These are phyloP conservation scores for Cheilosia urbana DNA, from an alignment of 2,888 invertebrate species.

Conservation along the genomic window DNA sequence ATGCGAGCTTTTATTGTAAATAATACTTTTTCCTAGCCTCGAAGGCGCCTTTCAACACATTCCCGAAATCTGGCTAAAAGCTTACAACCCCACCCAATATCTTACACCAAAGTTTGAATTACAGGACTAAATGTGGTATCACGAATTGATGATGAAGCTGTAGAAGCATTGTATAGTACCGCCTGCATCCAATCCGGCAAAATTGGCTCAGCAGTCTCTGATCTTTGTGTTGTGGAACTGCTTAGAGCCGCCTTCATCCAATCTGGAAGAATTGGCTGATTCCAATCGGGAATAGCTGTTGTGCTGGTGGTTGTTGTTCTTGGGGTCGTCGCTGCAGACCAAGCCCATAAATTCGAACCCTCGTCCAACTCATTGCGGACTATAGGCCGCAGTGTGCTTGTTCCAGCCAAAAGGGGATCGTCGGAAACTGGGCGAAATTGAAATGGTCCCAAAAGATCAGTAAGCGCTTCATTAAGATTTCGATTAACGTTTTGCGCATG, in stretches of 20 bases:
- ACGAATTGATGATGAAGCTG: not conserved
- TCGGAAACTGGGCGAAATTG: conserved; percentile 51
- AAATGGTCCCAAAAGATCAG: conserved; percentile 78
- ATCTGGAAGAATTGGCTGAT: not conserved
- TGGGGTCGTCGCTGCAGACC: not conserved
- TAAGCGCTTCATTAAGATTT: conserved; percentile 62
- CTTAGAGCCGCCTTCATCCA: conserved; percentile 5
- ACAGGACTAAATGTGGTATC: conserved; percentile 3
- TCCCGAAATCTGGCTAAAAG: conserved; percentile 27
- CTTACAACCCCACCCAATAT: conserved; percentile 42
- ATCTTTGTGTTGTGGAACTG: not conserved
- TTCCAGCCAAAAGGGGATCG: not conserved
- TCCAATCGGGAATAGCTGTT: not conserved
- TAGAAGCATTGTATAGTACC: not conserved
- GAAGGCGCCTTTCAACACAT: not conserved
- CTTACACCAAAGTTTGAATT: conserved; percentile 44
- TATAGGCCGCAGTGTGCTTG: conserved; percentile 11
- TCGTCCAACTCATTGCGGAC: not conserved
- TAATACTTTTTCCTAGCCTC: conserved; percentile 13
- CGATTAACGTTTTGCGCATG: not conserved
- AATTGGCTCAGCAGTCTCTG: not conserved
- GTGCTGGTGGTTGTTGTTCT: conserved; percentile 17
- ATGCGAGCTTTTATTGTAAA: not conserved
- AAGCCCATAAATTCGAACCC: not conserved
- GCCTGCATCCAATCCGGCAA: not conserved